Percentiles rank a stretch among this genome's conserved stretches.
phyloP scores from a whole-genome alignment of 2,113 vertebrate genomes.

The Nothobranchius furzeri region DNA sequence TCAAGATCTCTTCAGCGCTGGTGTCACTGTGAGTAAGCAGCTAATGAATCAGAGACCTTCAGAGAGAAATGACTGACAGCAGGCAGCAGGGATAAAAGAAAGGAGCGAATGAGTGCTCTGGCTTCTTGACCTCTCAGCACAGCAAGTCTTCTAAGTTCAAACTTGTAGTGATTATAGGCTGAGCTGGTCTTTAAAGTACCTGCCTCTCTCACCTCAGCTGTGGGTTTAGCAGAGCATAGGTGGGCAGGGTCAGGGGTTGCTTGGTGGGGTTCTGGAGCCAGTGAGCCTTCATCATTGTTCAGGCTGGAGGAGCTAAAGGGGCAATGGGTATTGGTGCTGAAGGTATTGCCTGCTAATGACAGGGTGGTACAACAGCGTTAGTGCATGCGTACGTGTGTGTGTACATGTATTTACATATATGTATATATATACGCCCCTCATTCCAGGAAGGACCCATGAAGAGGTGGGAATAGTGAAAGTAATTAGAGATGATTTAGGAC shows the following conservation, averaged over 20 bases:
- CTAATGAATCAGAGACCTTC: constrained; percentile 44
- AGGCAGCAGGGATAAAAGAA: constrained; percentile 53
- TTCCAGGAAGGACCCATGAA: constrained; percentile 48
- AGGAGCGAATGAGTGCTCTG: constrained; percentile 59
- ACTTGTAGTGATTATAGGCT: constrained; percentile 72
- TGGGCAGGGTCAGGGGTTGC: constrained; percentile 68
- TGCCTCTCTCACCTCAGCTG: constrained; percentile 2
- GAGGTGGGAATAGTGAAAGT: constrained; percentile 66
- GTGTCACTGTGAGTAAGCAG: constrained; percentile 43
- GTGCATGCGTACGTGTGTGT: not conserved
- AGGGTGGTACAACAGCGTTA: constrained; percentile 55
- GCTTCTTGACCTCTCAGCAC: constrained; percentile 76
- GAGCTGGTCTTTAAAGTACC: constrained; percentile 71
- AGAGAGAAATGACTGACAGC: constrained; percentile 54
- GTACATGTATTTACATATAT: not conserved
- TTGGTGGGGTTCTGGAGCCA: constrained; percentile 76
- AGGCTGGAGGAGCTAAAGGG: constrained; percentile 48
- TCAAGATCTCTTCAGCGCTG: constrained; percentile 6
- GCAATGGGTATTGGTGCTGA: constrained; percentile 63
- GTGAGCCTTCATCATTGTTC: constrained; percentile 71
- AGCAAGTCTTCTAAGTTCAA: constrained; percentile 75
- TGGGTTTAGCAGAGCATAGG: constrained; percentile 46
- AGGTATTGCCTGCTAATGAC: constrained; percentile 64
- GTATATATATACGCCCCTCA: constrained; percentile 29
- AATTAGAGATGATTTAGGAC: constrained; percentile 75